Percentiles rank a stretch among this genome's conserved stretches.
Conservation (phyloP, 2,888 invertebrate species). For the Drosophila pseudotalamancana region DNA sequence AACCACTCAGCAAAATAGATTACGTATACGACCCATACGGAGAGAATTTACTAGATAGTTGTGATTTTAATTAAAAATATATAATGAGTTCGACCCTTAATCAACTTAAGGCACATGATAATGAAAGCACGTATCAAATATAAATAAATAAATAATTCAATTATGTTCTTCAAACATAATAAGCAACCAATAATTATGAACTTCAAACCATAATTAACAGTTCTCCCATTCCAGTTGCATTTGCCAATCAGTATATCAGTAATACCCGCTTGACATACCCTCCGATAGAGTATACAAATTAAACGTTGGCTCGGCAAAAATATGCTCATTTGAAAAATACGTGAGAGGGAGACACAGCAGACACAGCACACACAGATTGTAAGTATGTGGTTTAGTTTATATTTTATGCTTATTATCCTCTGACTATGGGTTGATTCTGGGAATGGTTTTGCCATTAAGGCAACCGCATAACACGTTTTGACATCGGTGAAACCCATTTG, state of each 20-base stretch:
- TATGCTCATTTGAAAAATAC: slow-evolving; percentile 18
- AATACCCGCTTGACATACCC: not conserved
- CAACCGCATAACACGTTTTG: slow-evolving; percentile 56
- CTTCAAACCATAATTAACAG: not conserved
- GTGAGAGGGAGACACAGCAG: too few relatives aligned
- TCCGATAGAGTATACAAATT: slow-evolving; percentile 3
- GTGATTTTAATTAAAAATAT: not conserved
- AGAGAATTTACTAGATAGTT: not conserved
- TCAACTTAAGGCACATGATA: not conserved
- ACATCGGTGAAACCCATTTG: slow-evolving; percentile 45
- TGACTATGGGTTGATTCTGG: not conserved
- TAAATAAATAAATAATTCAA: not conserved
- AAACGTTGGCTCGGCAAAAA: slow-evolving; percentile 10
- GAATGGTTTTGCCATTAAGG: slow-evolving; percentile 22
- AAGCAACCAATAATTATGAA: not conserved
- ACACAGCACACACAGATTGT: slow-evolving; percentile 2
- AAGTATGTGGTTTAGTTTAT: slow-evolving; percentile 41
- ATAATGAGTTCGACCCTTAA: not conserved
- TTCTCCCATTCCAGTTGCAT: not conserved
- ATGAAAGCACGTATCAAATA: not conserved
- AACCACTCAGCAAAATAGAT: not conserved
- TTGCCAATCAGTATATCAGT: not conserved
- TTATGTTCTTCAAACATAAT: not conserved
- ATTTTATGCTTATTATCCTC: slow-evolving; percentile 11
- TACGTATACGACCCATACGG: not conserved